Evolutionary conservation across 2,113 vertebrate species (phyloP), one percentile per base, ranked within the genome.

Genomic region (Bos indicus): DNA sequence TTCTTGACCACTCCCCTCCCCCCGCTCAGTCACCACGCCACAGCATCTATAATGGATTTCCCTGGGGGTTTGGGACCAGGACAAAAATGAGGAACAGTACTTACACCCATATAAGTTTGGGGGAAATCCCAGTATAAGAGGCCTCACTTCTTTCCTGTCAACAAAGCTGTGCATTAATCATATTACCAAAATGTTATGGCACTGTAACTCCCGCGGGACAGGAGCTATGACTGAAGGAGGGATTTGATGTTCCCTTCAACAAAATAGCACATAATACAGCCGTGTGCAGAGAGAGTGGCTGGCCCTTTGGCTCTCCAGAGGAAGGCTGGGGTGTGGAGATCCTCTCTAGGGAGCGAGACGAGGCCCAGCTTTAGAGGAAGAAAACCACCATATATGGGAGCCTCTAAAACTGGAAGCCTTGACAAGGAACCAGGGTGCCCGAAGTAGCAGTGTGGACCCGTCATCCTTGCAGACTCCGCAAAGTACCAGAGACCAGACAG

Each of bases 21-120:
- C 1, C 2, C 10, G 46, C 1, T 2, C 51, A 7, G 0, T 59
- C 33, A 57, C 3, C 0, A 30, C 6, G 5, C 15, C 21, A 14
- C 0, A 5, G 5, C 8, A 25, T 28, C 17, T 19, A 17, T 11
- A 1, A 4, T 15, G 2, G 43, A 33, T 56, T 16, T 21, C 10
- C 6, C 46, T 2, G 6, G 15, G 33, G 1, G 1, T 15, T 92
- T 51, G 36, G 6, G 17, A 48, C 2, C 30, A 95, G 48, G 25
- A 4, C 4, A 89, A 5, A 88, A 90, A 94, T 59, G 16, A 96
- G 2, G 8, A 46, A 16, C 7, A 56, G 21, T 25, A 33, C 4
- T 56, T 43, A 57, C 19, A 67, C 5, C 40, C 28, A 48, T 11
- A 17, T 25, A 51, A 54, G 7, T 82, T 46, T 64, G 3, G 21